Evolutionary conservation across 2,888 invertebrate genomes (phyloP), one percentile per base, ranked within the genome.

Genomic region (Drosophila austrosaltans): DNA sequence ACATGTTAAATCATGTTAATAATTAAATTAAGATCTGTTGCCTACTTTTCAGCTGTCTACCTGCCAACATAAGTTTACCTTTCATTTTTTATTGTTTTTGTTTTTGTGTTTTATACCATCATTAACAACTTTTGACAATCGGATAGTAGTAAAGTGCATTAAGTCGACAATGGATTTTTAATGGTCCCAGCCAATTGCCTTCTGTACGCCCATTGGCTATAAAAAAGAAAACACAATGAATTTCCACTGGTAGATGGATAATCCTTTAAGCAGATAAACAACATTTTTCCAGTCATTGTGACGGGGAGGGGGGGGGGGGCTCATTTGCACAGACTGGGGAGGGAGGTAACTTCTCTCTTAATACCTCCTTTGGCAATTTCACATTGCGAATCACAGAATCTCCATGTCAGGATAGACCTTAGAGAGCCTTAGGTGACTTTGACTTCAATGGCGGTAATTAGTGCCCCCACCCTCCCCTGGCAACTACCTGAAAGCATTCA

Each of bases 231-330:
- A 16, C 16, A 16, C 48, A 25, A 48, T 48, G 48, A 48, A 48
- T 25, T 48, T 12, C 25, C 48, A 10, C 22, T 25, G 48, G 48
- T 22, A 48, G 48, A 48, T 25, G 71, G 56, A 71, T 71, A 71
- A 71, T 58, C 71, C 71, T 71, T 71, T 71, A 71, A 71, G 71
- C 71, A 71, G 71, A 71, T 71, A 71, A 71, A 71, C 65, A 65
- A 25, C 48, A 48, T 48, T 7, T 25, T 48, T 48, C 48, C 48
- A 48, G 4, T 25, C 25, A 22, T 48, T 8, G 20, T 3, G 2
- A 16, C 8, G n/a, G 8, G n/a, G n/a, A 22, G 3, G 22, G 8
- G 10, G 44, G 20, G 22, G 3, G 22, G 8, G 10, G 44, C 10
- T 22, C 20, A 20, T 20, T 22, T 48, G 5, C 7, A 20, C 20